Evolutionary conservation across 2,797 vertebrate genomes (phyloP), one percentile per base, ranked within the genome.

Genomic region (Glossophaga mutica): DNA sequence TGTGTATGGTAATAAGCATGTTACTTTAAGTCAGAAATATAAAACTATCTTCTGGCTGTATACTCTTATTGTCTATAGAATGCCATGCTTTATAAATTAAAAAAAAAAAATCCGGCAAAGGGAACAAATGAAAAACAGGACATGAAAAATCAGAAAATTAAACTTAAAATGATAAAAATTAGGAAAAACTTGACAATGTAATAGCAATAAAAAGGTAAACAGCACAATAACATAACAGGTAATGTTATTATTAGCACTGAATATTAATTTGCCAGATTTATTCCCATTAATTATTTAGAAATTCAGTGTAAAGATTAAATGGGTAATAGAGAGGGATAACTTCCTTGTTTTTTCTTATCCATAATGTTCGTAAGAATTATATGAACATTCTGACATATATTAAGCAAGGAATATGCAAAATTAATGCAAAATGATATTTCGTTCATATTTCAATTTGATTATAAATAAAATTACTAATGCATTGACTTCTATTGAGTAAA

Each of bases 201-300:
- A 44, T 55, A 93, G 2, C 81, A 83, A 44, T 39, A 55, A 32
- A 89, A 87, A 94, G 21, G 10, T 44, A 82, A 87, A 65, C 0
- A 62, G 0, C 9, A 71, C 85, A 94, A 52, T 88, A 87, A 55
- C 9, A 84, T n/a, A 88, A 90, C 52, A 91, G 4, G 8, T 89
- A 95, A 97, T 95, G 9, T 79, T 83, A 52, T 84, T 86, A 95
- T 55, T 96, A 86, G 94, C 95, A 92, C 24, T 86, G 65, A 94
- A 96, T 83, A 21, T 87, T 97, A 98, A 94, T 94, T 97, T 96
- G 68, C 62, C 21, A 96, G 77, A 91, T 50, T 95, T 88, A 87
- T 97, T 97, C 90, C 96, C 94, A 94, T 97, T 97, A 94, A 95
- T 89, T 95, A 95, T 73, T 94, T 92, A 79, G 81, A 78, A 71